Base-by-base conservation (phyloP, 2,113 vertebrate species). In the Verasper variegatus region DNA sequence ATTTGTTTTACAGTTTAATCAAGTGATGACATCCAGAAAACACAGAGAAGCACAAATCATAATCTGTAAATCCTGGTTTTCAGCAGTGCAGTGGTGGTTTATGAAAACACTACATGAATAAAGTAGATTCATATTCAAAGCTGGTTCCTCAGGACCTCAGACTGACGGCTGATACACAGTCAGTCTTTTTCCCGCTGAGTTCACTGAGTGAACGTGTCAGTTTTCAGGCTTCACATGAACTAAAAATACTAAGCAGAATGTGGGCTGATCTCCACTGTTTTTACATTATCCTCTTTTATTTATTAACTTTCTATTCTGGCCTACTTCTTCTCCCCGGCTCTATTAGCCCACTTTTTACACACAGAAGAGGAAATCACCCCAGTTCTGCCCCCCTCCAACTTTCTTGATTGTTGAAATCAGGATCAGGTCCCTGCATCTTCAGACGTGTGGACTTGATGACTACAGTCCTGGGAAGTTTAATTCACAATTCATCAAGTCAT, bases 251-350 rank as follows among this genome's bases (percentile, higher is more conserved):
- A 18, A 71, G 64, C 74, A 55, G 80, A 76, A 79, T 85, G 72
- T 76, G 72, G 82, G 75, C 83, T 82, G 80, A 71, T 42, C 68
- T 89, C 66, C 61, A 8, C 55, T 83, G 79, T 70, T 87, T 18
- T 86, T 81, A 83, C 57, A 74, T 81, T 64, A 85, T 85, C 66
- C 72, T 74, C 23, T 80, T 31, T 31, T 82, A 89, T 87, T 83
- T 80, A 84, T 87, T 72, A 77, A 86, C 62, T 82, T 69, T 55
- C 79, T 67, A 80, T 82, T 51, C 68, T 86, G 83, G 62, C 85
- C 88, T 82, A 86, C 70, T 87, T 84, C 78, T 68, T 18, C 66
- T 74, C n/a, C 71, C 76, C 78, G 47, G 68, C 65, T 49, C 75
- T 23, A 80, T 70, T 76, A 82, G 66, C 85, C 78, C 78, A 87